Conservation (phyloP, 1,140 invertebrate genomes). For the Epicauta chinensis region DNA sequence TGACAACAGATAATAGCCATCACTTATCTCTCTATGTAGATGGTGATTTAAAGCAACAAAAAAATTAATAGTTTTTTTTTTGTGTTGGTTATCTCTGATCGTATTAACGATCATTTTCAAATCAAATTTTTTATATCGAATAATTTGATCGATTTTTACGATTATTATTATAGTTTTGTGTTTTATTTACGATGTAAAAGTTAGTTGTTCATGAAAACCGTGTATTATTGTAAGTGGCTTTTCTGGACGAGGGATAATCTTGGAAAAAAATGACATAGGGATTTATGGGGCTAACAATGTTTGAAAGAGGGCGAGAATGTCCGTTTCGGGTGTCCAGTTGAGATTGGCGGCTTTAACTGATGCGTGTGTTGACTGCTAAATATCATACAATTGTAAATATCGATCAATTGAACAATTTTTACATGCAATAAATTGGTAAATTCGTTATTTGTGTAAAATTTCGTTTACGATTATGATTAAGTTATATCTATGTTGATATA, state of each 20-base stretch:
- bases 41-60: conserved; percentile 16
- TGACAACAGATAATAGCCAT: conserved; percentile 29
- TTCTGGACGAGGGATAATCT: conserved; percentile 37
- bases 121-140: no score
- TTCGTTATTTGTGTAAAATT: no score
- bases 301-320: conserved; percentile 34
- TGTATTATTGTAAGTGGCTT: conserved; percentile 41
- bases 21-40: conserved; percentile 28
- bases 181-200: conserved; percentile 3
- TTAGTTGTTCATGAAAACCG: conserved; percentile 36
- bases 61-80: conserved; percentile 26
- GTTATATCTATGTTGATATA: conserved; percentile 5
- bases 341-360: conserved; percentile 33
- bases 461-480: no score
- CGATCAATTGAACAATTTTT: conserved; percentile 6
- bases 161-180: no score
- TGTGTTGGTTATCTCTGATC: background rate
- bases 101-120: no score
- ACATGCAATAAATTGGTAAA: conserved; percentile 2
- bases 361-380: conserved; percentile 21
- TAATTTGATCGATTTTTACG: no score
- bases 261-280: conserved; percentile 39
- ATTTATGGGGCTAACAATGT: conserved; percentile 40
- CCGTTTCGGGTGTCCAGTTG: conserved; percentile 25
- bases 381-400: conserved; percentile 6